phyloP scores from a whole-genome alignment of 1,140 invertebrate genomes.

The Macrostomum lignano region DNA sequence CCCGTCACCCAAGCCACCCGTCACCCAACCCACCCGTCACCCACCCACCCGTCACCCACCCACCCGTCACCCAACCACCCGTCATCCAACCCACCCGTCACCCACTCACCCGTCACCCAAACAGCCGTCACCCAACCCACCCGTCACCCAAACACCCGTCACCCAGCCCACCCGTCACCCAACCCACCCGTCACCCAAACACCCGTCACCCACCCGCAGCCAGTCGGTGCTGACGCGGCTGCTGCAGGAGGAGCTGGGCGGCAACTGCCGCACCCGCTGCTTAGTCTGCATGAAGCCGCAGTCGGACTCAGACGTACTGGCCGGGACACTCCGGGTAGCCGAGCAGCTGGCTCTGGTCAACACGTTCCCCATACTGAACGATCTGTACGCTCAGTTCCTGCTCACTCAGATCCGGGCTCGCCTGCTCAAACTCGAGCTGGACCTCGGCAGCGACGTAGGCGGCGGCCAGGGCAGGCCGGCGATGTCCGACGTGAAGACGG shows the following conservation, averaged over 20 bases:
- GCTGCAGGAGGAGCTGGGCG: conserved; percentile 17
- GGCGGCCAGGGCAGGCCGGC: conserved; percentile 11
- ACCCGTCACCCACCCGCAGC: too few relatives aligned
- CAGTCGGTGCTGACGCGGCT: conserved; percentile 16
- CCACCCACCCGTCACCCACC: too few relatives aligned
- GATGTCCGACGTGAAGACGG: conserved; percentile 12
- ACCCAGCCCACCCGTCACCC: too few relatives aligned
- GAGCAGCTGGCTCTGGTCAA: conserved; percentile 15
- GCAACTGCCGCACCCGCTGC: conserved; percentile 19
- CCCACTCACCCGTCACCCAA: too few relatives aligned
- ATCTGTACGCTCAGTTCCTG: conserved; percentile 16
- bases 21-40: too few relatives aligned
- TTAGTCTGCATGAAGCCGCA: conserved; percentile 16
- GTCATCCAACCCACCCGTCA: too few relatives aligned
- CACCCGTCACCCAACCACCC: too few relatives aligned
- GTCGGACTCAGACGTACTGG: conserved; percentile 10
- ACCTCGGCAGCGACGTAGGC: too few relatives aligned
- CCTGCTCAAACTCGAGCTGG: conserved; percentile 13
- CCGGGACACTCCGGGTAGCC: conserved; percentile 12
- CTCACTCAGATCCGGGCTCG: conserved; percentile 15
- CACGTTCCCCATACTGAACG: conserved; percentile 20
- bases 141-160: too few relatives aligned
- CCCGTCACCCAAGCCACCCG: too few relatives aligned
- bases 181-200: too few relatives aligned
- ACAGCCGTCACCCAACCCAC: too few relatives aligned